A percentile compares a stretch with the other conserved stretches of the same genome.
phyloP scores from a whole-genome alignment of 2,113 vertebrate genomes.

The Melanerpes formicivorus region DNA sequence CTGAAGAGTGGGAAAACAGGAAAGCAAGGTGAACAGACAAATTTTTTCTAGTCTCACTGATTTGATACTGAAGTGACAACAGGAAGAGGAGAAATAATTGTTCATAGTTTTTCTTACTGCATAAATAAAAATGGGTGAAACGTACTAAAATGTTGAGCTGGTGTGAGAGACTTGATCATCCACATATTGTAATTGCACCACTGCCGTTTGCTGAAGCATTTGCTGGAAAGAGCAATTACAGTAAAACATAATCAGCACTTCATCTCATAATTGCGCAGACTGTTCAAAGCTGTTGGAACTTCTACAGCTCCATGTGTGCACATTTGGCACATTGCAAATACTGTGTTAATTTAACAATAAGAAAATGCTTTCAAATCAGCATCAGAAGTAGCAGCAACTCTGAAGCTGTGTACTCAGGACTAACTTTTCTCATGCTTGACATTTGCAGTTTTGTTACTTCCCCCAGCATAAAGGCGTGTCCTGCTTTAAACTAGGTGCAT shows the following conservation, averaged over 20 bases:
- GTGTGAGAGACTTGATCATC: not conserved
- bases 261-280: not conserved
- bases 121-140: not conserved
- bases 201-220: slow-evolving; percentile 12
- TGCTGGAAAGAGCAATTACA: slow-evolving; percentile 43
- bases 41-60: not conserved
- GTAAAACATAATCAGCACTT: slow-evolving; percentile 9
- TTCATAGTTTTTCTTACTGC: not conserved
- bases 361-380: not conserved
- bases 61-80: not conserved
- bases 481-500: not conserved
- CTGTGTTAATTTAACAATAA: not conserved
- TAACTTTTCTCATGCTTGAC: not conserved
- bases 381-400: not conserved
- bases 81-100: not conserved
- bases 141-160: not conserved
- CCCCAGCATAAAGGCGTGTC: not conserved
- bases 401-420: not conserved
- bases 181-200: not conserved
- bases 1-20: not conserved
- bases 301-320: not conserved
- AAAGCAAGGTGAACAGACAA: not conserved
- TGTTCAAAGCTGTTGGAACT: slow-evolving; percentile 8
- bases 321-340: not conserved
- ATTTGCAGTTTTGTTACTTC: not conserved